A percentile compares a stretch with the other conserved stretches of the same genome.
These are phyloP conservation scores for Chaetophractus vellerosus DNA, from an alignment of 2,797 vertebrate species.

Conservation along the genomic window DNA sequence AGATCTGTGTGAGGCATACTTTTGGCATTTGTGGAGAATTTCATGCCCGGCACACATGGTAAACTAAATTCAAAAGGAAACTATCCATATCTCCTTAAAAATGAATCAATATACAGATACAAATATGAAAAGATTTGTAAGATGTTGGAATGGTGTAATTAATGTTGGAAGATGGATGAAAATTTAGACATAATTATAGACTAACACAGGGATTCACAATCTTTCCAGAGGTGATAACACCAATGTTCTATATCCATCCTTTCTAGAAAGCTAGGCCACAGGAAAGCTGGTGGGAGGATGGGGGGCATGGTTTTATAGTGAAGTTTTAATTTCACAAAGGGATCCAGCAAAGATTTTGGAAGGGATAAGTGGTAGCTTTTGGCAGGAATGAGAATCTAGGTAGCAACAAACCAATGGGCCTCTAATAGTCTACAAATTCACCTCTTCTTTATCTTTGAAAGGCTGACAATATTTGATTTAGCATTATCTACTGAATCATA, in stretches of 20 bases:
- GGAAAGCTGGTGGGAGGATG: not conserved
- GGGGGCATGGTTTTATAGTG: not conserved
- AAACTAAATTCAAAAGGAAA: not conserved
- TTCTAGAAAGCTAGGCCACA: not conserved
- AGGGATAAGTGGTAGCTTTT: not conserved
- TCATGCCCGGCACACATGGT: not conserved
- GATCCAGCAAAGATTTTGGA: not conserved
- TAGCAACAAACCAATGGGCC: not conserved
- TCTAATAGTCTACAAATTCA: not conserved
- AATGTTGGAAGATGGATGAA: not conserved
- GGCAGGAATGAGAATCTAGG: not conserved
- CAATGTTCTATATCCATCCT: not conserved
- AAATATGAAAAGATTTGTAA: not conserved
- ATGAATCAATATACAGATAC: not conserved
- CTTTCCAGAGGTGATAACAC: not conserved
- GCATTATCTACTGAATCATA: not conserved
- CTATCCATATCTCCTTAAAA: not conserved
- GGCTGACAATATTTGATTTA: not conserved
- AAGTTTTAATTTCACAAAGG: not conserved
- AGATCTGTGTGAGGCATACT: not conserved
- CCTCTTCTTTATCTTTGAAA: not conserved
- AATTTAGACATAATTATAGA: not conserved
- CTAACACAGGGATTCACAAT: not conserved
- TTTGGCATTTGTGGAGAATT: not conserved
- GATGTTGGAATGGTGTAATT: not conserved